phyloP scores from a whole-genome alignment of 2,888 invertebrate species.

The Diadegma fenestrale region DNA sequence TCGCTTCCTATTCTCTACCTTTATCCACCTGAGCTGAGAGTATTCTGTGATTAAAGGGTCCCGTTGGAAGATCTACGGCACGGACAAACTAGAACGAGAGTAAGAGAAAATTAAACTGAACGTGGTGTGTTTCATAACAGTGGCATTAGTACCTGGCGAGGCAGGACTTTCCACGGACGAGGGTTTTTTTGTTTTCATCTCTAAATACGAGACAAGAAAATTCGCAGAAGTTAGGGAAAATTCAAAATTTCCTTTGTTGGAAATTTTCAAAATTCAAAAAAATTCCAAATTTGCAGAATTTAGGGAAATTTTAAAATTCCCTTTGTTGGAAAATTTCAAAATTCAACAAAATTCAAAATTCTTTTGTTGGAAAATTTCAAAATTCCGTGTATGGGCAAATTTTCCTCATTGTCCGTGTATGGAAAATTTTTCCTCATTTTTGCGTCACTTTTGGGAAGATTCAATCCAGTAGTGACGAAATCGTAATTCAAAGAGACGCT shows the following conservation, averaged over 20 bases:
- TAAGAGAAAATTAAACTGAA: conserved; percentile 17
- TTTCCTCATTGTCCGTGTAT: too few species aligned
- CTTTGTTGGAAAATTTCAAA: too few species aligned
- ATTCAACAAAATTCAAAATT: too few species aligned
- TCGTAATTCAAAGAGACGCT: not conserved
- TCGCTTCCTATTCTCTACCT: not conserved
- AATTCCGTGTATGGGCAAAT: too few species aligned
- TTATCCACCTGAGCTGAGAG: conserved; percentile 24
- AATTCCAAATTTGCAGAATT: too few species aligned
- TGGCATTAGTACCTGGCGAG: conserved; percentile 17
- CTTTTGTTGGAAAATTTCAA: too few species aligned
- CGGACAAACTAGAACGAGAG: conserved; percentile 1
- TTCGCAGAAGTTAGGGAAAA: too few species aligned
- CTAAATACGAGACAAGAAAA: not conserved
- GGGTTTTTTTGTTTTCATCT: not conserved
- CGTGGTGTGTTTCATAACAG: conserved; percentile 11
- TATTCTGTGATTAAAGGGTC: conserved; percentile 40
- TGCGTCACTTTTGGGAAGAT: not conserved
- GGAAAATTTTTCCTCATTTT: not conserved
- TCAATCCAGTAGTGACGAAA: not conserved
- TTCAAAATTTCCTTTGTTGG: too few species aligned
- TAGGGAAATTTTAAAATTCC: too few species aligned
- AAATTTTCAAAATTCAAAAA: too few species aligned
- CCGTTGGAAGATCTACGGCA: conserved; percentile 25
- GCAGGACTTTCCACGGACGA: not conserved